Percentiles rank a stretch among this genome's conserved stretches.
phyloP scores from a whole-genome alignment of 2,888 invertebrate species.

The Mesorhabditis sp. region DNA sequence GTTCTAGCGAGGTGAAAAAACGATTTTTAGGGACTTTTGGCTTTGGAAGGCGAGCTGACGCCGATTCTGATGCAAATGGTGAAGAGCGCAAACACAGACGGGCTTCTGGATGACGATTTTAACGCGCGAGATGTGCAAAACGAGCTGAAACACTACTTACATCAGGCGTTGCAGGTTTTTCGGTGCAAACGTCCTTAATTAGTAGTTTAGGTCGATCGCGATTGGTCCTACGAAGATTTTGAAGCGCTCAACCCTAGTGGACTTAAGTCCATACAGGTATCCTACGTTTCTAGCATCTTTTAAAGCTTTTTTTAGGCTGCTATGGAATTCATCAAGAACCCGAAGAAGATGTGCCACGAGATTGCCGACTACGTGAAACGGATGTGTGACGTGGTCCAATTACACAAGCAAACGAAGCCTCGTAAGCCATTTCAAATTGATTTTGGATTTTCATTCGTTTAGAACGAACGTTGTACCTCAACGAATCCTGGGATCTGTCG shows the following conservation, averaged over 20 bases:
- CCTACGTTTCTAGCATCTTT: slow-evolving; percentile 73
- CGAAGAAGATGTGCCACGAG: slow-evolving; percentile 84
- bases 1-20: background rate
- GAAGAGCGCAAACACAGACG: slow-evolving; percentile 89
- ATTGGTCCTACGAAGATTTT: slow-evolving; percentile 64
- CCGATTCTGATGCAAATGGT: slow-evolving; percentile 85
- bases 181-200: background rate
- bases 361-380: slow-evolving; percentile 64
- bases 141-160: slow-evolving; percentile 55
- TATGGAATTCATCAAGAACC: slow-evolving; percentile 80
- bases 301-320: slow-evolving; percentile 14
- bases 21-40: slow-evolving; percentile 73
- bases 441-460: background rate
- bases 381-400: slow-evolving; percentile 66
- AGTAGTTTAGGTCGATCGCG: slow-evolving; percentile 41
- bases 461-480: slow-evolving; percentile 76
- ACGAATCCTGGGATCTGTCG: slow-evolving; percentile 98
- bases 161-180: slow-evolving; percentile 46
- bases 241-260: slow-evolving; percentile 72
- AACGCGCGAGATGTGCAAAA: slow-evolving; percentile 64
- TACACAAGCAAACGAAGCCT: slow-evolving; percentile 40
- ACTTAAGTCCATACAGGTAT: slow-evolving; percentile 84
- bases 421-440: background rate
- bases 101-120: slow-evolving; percentile 89
- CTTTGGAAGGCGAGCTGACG: slow-evolving; percentile 93